A percentile compares a stretch with the other conserved stretches of the same genome.
phyloP scores from a whole-genome alignment of 2,888 invertebrate species.

The Odontothrips loti region DNA sequence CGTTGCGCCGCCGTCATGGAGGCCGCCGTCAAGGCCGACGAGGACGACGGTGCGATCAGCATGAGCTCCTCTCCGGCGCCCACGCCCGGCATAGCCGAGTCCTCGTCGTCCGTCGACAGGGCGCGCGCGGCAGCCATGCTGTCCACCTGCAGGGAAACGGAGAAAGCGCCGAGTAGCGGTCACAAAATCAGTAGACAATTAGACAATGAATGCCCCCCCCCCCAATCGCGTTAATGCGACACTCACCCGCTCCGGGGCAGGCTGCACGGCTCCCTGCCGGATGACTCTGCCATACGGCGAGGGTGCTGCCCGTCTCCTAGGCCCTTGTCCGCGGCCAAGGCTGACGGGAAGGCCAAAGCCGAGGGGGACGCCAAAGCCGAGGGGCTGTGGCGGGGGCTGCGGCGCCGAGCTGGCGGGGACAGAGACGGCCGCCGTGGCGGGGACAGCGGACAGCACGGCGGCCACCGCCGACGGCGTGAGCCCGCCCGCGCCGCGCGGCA shows the following conservation, averaged over 20 bases:
- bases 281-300: no score
- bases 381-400: not conserved
- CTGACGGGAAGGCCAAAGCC: not conserved
- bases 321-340: not conserved
- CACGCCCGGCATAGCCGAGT: not conserved
- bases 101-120: slow-evolving; percentile 13
- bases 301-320: not conserved
- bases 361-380: not conserved
- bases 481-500: slow-evolving; percentile 35
- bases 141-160: not conserved
- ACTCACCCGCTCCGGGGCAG: not conserved
- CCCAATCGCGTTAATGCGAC: no score
- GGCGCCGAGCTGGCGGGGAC: not conserved
- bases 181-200: no score
- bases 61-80: not conserved
- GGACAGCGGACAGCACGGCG: slow-evolving; percentile 10
- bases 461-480: slow-evolving; percentile 1
- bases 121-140: not conserved
- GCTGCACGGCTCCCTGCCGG: not conserved
- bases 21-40: not conserved
- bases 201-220: no score
- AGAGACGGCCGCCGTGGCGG: slow-evolving; percentile 2
- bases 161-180: no score
- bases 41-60: not conserved
- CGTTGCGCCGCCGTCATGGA: not conserved